Base-by-base conservation (phyloP, 2,888 invertebrate genomes). In the Carterocephalus palaemon region DNA sequence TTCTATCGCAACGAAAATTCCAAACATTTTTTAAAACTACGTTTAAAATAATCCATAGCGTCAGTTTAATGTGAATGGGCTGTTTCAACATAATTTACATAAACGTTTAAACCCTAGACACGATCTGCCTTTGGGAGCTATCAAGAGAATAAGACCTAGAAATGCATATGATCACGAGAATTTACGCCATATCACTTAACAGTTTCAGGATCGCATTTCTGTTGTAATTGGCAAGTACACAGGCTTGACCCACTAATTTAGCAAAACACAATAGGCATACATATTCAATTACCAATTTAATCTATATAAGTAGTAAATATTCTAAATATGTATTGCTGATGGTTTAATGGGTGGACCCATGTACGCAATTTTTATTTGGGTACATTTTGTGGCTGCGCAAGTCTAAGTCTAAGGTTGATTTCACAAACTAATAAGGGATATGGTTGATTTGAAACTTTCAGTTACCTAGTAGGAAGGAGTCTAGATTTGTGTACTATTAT, bases 1-100 rank as follows among this genome's bases (percentile, higher is more conserved):
- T 64, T 46, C 85, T 65, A 33, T 85, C 81, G 54, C 85, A 85
- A 8, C 80, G 75, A 46, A 77, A 80, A 46, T 66, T 49, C 3
- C 28, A 9, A 3, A 55, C 58, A 5, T 24, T 34, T 3, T 34
- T 23, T 2, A 45, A n/a, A 10, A 28, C 3, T 1, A 49, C 2
- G 39, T 16, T 26, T 34, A 33, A 31, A 46, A 46, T 13, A 9
- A 19, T 33, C 31, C 28, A 26, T 31, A 28, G 5, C n/a, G 13
- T 2, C 6, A 33, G 26, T 20, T 38, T 32, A 26, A 39, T 26
- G 13, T 16, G 26, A 37, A 9, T 15, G 13, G 3, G 4, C 12
- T 6, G 12, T 7, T 15, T 15, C 15, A 3, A n/a, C 28, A 28
- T 28, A n/a, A n/a, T 28, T 28, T 13, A 2, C n/a, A 13, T 5